Evolutionary conservation across 1,140 invertebrate genomes (phyloP).

Genomic region (Matsumurasca onukii): DNA sequence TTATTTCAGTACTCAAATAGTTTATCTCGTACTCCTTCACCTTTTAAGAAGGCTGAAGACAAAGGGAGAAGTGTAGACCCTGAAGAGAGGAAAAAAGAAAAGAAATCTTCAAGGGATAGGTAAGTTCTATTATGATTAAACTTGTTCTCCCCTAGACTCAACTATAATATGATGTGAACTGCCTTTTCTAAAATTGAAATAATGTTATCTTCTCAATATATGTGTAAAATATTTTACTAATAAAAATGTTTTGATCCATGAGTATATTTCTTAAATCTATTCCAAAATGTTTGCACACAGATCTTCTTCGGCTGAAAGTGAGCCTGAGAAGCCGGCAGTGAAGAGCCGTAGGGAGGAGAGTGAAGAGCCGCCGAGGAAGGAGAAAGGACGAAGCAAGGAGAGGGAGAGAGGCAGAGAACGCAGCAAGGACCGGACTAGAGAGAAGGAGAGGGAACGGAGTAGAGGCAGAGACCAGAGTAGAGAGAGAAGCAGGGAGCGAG

Average conservation of each 20-base stretch:
- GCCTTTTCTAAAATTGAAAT: too few species aligned
- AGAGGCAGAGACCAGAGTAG: too few species aligned
- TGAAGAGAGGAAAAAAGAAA: constrained; percentile 30
- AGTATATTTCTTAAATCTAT: too few species aligned
- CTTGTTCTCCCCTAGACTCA: neutral
- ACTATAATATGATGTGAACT: neutral
- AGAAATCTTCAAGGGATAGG: constrained; percentile 33
- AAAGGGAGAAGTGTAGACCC: constrained; percentile 33
- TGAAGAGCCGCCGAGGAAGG: neutral
- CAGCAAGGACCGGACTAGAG: neutral
- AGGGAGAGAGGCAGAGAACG: neutral
- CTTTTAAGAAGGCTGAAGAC: constrained; percentile 41
- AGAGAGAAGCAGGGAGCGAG: too few species aligned
- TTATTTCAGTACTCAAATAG: constrained; percentile 35
- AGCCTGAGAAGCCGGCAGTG: neutral
- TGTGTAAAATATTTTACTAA: too few species aligned
- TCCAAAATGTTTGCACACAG: too few species aligned
- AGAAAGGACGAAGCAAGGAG: neutral
- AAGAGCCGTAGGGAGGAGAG: constrained; percentile 11
- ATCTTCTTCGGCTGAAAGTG: constrained; percentile 23
- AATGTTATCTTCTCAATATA: too few species aligned
- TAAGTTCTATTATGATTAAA: neutral
- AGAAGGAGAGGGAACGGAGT: too few species aligned
- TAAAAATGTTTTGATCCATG: too few species aligned
- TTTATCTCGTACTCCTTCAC: constrained; percentile 44